Evolutionary conservation across 2,113 vertebrate genomes (phyloP), one percentile per base, ranked within the genome.

Genomic region (Coturnix japonica): DNA sequence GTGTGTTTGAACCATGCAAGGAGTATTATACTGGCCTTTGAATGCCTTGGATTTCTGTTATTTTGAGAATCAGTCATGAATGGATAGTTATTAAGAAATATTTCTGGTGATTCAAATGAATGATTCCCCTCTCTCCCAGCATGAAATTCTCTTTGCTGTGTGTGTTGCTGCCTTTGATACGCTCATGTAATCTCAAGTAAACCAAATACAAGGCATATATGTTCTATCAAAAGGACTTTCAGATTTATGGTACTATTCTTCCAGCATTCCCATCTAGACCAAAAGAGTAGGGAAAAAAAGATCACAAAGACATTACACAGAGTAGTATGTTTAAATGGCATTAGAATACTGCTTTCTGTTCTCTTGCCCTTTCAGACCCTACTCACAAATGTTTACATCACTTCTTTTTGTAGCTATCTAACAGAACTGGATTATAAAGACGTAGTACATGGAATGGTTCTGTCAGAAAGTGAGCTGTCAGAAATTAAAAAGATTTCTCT

Each of bases 161-260:
- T 53, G 43, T 75, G 39, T 89, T 92, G 61, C 28, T 87, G 28
- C 30, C 37, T 95, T 96, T 95, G 57, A 95, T 79, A 79, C 71
- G 14, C 20, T 91, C 75, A 60, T 89, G 70, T 90, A 70, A 83
- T 79, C 43, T 63, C 64, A 85, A 53, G 71, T 57, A 71, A 92
- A 81, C 37, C 46, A 72, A 81, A 66, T 23, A 81, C 78, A 63
- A 73, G 15, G 66, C 43, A 57, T 90, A 87, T 79, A 70, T 47
- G 31, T 81, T 87, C 28, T 51, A 64, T 94, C 78, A 73, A 80
- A 92, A 73, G 8, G 35, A 61, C 15, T 75, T 85, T 63, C 23
- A 74, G 46, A 31, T 92, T 75, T 91, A 19, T 88, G 31, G 81
- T 39, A 47, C 17, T 81, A 53, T 44, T 25, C 93, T 94, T 70